Base-by-base conservation (phyloP, 2,797 vertebrate species). In the Sciaenops ocellatus region DNA sequence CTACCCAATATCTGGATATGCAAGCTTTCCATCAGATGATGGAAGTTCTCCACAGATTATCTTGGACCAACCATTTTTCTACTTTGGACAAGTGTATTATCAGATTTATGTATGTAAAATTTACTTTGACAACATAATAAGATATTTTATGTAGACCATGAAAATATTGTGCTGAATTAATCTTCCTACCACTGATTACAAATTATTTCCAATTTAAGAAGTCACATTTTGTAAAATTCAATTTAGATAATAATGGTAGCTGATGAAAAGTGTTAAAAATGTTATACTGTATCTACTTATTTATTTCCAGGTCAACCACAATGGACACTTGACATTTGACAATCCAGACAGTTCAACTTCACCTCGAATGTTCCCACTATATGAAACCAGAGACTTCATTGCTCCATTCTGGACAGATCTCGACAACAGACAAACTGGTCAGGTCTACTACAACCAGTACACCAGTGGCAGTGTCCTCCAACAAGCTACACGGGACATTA, bases 381-480 rank as follows among this genome's bases (percentile, higher is more conserved):
- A 79, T 84, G 69, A 77, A 51, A 0, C 0, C 1, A 84, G 0
- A 70, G 92, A 94, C 55, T 0, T 95, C 15, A 94, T 95, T 0
- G 88, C 94, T 75, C 86, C 89, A 4, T 88, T 95, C 61, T 95
- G 93, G 94, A 82, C 86, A 38, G 89, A 95, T 78, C 17, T 95
- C 13, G 88, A 95, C 73, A 93, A 90, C 81, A 78, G 63, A 0
- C 0, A 0, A 1, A 80, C 42, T 5, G 95, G 95, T 4, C 28
- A 55, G 0, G 0, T 97, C n/a, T 89, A 61, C 41, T 94, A 92
- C 81, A 52, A 70, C 0, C 92, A 96, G 77, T 93, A 76, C 80
- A 90, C 73, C 0, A 76, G 66, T 0, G 72, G 85, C 0, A 16
- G 0, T 0, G 65, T 96, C 18, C 86, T 96, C 22, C 41, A 59